Percentiles rank a stretch among this genome's conserved stretches.
These are phyloP conservation scores for Rhinoptilus africanus DNA, from an alignment of 2,113 vertebrate species.

Conservation along the genomic window DNA sequence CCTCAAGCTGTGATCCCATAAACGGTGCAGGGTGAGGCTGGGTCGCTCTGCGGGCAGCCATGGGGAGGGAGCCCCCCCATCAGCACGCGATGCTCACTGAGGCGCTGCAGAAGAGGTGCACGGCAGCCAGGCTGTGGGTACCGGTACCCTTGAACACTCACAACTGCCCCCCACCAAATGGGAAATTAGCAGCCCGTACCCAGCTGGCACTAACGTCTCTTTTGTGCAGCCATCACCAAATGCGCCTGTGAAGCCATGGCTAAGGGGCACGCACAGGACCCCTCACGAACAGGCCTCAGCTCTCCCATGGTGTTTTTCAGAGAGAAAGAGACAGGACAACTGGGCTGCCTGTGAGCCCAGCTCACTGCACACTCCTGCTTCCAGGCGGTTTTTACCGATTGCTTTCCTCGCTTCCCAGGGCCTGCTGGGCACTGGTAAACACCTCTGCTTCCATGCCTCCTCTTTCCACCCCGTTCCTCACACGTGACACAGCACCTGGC, in stretches of 20 bases:
- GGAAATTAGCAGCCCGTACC: accelerated
- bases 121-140: accelerated
- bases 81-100: accelerated
- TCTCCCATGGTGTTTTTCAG: neutral
- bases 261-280: accelerated
- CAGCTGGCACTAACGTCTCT: accelerated
- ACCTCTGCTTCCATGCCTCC: neutral
- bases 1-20: accelerated
- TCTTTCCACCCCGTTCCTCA: neutral
- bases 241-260: accelerated
- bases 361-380: neutral
- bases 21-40: accelerated
- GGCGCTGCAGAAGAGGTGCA: accelerated
- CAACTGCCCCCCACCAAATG: accelerated
- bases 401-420: neutral
- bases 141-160: accelerated
- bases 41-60: accelerated
- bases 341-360: accelerated
- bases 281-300: neutral
- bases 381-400: accelerated
- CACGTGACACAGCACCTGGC: accelerated
- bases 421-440: no score
- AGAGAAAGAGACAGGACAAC: accelerated
- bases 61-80: accelerated
- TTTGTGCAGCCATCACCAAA: accelerated